These are phyloP conservation scores for Pollenia amentaria DNA, from an alignment of 2,888 invertebrate genomes.

Conservation along the genomic window DNA sequence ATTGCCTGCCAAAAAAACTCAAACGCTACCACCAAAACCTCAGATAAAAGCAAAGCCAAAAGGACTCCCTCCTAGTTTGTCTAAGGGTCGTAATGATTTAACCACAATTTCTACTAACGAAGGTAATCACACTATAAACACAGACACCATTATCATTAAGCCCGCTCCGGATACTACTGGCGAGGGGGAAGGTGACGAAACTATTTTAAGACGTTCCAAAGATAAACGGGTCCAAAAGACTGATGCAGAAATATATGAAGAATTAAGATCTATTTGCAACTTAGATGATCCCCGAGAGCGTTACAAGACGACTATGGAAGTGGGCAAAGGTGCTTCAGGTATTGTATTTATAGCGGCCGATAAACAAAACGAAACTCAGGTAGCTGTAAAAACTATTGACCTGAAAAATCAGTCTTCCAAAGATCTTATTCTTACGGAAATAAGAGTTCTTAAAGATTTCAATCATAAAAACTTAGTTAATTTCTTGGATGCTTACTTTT, in stretches of 20 bases:
- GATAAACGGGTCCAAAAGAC: conserved; percentile 83
- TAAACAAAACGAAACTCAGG: conserved; percentile 88
- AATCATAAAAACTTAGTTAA: conserved; percentile 98
- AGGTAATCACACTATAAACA: conserved; percentile 78
- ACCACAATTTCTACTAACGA: conserved; percentile 75
- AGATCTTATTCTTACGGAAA: conserved; percentile 97
- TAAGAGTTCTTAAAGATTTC: conserved; percentile 95
- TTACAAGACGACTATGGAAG: conserved; percentile 92
- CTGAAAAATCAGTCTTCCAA: conserved; percentile 97
- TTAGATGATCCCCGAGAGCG: conserved; percentile 92
- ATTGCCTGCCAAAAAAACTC: conserved; percentile 84
- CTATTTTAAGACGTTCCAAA: conserved; percentile 83
- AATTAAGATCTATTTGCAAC: conserved; percentile 92
- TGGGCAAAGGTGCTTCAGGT: conserved; percentile 97
- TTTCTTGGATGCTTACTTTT: conserved; percentile 96
- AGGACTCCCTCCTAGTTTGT: conserved; percentile 80
- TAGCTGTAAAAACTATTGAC: conserved; percentile 98
- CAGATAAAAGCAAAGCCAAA: conserved; percentile 87
- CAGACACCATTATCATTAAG: conserved; percentile 83
- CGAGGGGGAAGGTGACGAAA: conserved; percentile 82
- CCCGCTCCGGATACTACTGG: conserved; percentile 82
- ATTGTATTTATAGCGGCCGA: conserved; percentile 96
- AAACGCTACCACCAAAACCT: conserved; percentile 84
- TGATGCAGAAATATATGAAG: conserved; percentile 88
- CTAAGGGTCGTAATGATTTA: conserved; percentile 67